phyloP scores from a whole-genome alignment of 2,888 invertebrate genomes.

The Creontiades dilutus region DNA sequence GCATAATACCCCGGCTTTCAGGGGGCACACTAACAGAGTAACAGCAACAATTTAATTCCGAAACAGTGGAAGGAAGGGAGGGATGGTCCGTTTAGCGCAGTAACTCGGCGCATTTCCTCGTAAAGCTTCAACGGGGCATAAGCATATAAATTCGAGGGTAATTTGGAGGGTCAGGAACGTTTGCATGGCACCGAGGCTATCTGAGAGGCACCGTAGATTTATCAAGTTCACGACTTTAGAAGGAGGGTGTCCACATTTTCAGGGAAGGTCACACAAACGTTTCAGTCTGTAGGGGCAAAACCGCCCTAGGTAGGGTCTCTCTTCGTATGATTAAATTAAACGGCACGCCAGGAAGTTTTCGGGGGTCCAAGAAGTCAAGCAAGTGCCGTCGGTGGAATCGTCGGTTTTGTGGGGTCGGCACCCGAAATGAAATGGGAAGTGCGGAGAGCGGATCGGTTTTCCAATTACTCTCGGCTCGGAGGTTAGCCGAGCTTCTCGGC shows the following conservation, averaged over 20 bases:
- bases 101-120: slow-evolving; percentile 69
- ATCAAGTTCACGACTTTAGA: slow-evolving; percentile 13
- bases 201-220: slow-evolving; percentile 65
- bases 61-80: slow-evolving; percentile 25
- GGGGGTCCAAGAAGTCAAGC: slow-evolving; percentile 6
- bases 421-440: background rate
- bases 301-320: background rate
- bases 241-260: background rate
- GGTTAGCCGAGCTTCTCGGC: background rate
- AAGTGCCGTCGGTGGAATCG: background rate
- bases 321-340: slow-evolving; percentile 67
- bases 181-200: slow-evolving; percentile 59
- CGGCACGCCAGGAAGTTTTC: slow-evolving; percentile 19
- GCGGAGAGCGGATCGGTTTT: slow-evolving; percentile 19
- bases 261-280: background rate
- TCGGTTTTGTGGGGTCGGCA: slow-evolving; percentile 11
- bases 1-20: slow-evolving; percentile 35
- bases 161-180: slow-evolving; percentile 67
- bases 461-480: slow-evolving; percentile 43
- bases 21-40: slow-evolving; percentile 29
- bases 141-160: slow-evolving; percentile 71
- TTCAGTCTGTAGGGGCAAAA: background rate
- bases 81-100: slow-evolving; percentile 57
- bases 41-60: slow-evolving; percentile 66
- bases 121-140: slow-evolving; percentile 72